These are phyloP conservation scores for Acromyrmex echinatior DNA, from an alignment of 1,140 invertebrate species.

Conservation along the genomic window DNA sequence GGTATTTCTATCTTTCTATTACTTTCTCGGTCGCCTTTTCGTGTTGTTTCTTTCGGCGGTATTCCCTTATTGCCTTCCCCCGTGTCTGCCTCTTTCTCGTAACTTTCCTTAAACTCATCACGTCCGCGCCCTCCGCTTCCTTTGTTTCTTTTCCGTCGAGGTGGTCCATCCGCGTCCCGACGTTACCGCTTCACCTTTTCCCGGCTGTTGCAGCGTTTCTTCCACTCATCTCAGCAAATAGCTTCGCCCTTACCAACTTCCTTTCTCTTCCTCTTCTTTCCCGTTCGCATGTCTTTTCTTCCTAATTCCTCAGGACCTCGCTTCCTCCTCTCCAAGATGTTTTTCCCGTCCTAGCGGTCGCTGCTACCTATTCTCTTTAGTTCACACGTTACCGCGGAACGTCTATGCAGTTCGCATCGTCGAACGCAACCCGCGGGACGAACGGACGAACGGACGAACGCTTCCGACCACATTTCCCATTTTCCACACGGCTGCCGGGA, in stretches of 20 bases:
- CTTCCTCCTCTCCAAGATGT: constrained; percentile 14
- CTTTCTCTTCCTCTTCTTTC: not conserved
- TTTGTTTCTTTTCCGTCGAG: constrained; percentile 60
- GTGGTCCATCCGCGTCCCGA: constrained; percentile 38
- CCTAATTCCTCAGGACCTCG: constrained; percentile 38
- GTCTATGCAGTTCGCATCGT: constrained; percentile 11
- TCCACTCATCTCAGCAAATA: constrained; percentile 47
- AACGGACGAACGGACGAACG: constrained; percentile 27
- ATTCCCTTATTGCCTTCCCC: constrained; percentile 62
- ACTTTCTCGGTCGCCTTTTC: constrained; percentile 53
- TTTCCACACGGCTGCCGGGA: constrained; percentile 59
- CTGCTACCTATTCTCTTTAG: not conserved
- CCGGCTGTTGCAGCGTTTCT: constrained; percentile 43
- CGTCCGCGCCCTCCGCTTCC: constrained; percentile 50
- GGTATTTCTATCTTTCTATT: constrained; percentile 63
- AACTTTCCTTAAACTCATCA: constrained; percentile 64
- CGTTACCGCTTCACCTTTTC: constrained; percentile 51
- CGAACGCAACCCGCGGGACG: constrained; percentile 25
- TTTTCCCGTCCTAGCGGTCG: constrained; percentile 3
- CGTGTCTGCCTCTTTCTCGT: constrained; percentile 42
- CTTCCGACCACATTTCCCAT: constrained; percentile 60
- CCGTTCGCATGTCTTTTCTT: not conserved
- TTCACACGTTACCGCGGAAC: constrained; percentile 20
- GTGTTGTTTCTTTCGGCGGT: constrained; percentile 60
- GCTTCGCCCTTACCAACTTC: not conserved